Conservation (phyloP, 2,888 invertebrate genomes). For the Geophilus truncorum region DNA sequence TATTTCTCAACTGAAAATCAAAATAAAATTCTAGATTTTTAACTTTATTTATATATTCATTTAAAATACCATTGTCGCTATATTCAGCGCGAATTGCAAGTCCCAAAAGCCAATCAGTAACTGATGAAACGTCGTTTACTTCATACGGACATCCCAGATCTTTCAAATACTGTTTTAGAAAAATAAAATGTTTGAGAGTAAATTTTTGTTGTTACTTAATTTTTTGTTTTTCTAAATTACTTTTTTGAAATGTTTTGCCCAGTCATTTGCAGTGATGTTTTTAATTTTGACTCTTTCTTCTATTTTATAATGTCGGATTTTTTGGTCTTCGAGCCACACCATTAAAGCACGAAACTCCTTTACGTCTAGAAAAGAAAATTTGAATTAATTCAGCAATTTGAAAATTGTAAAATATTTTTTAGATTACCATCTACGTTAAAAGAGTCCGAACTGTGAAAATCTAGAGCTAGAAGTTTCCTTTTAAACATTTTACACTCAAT, state of each 20-base stretch:
- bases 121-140: conserved; percentile 58
- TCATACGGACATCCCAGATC: conserved; percentile 67
- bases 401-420: neutral
- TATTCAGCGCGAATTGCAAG: conserved; percentile 59
- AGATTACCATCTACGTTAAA: conserved; percentile 64
- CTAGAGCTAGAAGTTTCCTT: conserved; percentile 69
- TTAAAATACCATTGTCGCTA: conserved; percentile 35
- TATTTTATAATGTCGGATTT: conserved; percentile 79
- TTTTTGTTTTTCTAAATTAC: conserved; percentile 11
- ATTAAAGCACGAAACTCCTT: conserved; percentile 72
- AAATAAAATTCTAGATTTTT: neutral
- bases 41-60: neutral
- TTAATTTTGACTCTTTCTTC: conserved; percentile 72
- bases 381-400: neutral
- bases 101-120: conserved; percentile 79
- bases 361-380: too few relatives aligned
- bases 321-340: conserved; percentile 89
- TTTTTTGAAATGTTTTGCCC: conserved; percentile 63
- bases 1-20: conserved; percentile 58
- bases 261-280: conserved; percentile 60
- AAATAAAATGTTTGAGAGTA: conserved; percentile 37
- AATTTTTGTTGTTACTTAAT: neutral
- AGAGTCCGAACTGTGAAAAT: conserved; percentile 67
- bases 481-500: conserved; percentile 66
- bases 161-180: conserved; percentile 58